Evolutionary conservation across 2,888 invertebrate species (phyloP).

Genomic region (Noctua comes): DNA sequence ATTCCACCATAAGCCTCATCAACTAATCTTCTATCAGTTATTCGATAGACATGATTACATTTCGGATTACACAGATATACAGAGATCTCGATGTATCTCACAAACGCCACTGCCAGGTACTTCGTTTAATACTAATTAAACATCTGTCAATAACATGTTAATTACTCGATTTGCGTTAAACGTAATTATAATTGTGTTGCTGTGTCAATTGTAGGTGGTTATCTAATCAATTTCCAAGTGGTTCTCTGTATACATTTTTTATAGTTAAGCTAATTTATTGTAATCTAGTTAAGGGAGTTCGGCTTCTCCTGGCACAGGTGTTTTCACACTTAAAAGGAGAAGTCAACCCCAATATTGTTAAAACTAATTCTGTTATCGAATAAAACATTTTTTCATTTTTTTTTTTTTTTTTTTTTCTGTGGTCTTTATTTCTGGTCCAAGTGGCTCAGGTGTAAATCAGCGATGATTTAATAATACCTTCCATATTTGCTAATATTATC

Average conservation of each 20-base stretch:
- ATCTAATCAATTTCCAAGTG: background rate
- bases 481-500: background rate
- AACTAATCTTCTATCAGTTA: background rate
- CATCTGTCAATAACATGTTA: constrained; percentile 39
- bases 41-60: background rate
- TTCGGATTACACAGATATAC: background rate
- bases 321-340: too few relatives aligned
- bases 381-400: too few relatives aligned
- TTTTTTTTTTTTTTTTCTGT: too few relatives aligned
- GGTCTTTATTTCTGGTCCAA: background rate
- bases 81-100: background rate
- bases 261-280: too few relatives aligned
- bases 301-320: too few relatives aligned
- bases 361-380: too few relatives aligned
- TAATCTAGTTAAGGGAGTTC: too few relatives aligned
- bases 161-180: constrained; percentile 18
- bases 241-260: too few relatives aligned
- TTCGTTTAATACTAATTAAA: constrained; percentile 36
- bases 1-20: background rate
- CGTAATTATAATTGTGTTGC: constrained; percentile 13
- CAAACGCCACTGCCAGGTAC: background rate
- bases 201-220: background rate
- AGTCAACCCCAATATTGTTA: too few relatives aligned
- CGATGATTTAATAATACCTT: background rate
- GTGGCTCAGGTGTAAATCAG: background rate